Base-by-base conservation (phyloP, 2,888 invertebrate genomes). In the Teleiodes luculella region DNA sequence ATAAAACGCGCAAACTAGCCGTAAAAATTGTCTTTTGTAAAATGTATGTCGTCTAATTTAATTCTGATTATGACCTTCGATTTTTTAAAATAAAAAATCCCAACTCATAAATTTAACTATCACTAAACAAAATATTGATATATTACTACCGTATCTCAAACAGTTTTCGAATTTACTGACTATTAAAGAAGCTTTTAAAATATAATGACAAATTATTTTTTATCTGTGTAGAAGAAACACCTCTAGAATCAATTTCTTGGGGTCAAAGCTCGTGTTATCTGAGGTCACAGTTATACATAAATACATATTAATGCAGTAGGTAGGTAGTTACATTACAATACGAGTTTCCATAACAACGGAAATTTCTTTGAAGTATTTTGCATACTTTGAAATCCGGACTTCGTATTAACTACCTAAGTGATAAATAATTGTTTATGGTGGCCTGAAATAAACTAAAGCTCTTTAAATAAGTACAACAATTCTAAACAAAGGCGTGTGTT, bases 251-350 rank as follows among this genome's bases (percentile, higher is more conserved):
- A 78, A 84, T 83, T 80, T 76, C 66, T 70, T 58, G 52, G 62
- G 82, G 80, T 81, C 81, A 73, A 57, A 65, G 72, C 63, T 70
- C 71, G 54, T 56, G 56, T 59, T 66, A 69, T 70, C 67, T 53
- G 57, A 75, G 79, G 80, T 82, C 81, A 62, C 56, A 63, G 65
- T 70, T 78, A 80, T 78, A 78, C 80, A 82, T 84, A 80, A 78
- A 81, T 83, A 76, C 71, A 80, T 79, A 72, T 71, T 74, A 72
- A 80, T 68, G 58, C 59, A 60, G 33, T 20, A 39, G 47, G n/a
- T n/a, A n/a, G n/a, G n/a, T n/a, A n/a, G n/a, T n/a, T n/a, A n/a
- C n/a, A n/a, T 56, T 39, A 53, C 24, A 24, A 24, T 24, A 24
- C 24, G 6, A 53, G 39, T 39, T 39, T 39, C 7, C 28, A n/a